Base-by-base conservation (phyloP, 2,113 vertebrate species). In the Cynocephalus volans region DNA sequence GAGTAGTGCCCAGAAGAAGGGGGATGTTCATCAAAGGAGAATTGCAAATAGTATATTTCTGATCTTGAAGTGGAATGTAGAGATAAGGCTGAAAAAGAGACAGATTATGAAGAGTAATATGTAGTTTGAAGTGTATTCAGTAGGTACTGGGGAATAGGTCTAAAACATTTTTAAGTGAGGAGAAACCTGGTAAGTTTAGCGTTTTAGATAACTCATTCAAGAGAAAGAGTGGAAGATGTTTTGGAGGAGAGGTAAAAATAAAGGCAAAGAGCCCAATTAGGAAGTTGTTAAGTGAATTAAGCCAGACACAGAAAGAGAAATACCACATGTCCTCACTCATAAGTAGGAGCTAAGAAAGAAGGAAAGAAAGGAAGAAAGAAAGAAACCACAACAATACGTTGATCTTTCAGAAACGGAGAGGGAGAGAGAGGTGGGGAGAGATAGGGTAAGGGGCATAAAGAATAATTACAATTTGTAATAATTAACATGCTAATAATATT, bases 131-230 rank as follows among this genome's bases (percentile, higher is more conserved):
- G 72, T 85, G 72, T 72, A 58, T 67, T 62, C 48, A 58, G 6
- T 73, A 90, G 50, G 36, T 11, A 84, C 13, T n/a, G 36, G 41
- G 21, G 11, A 95, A 64, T 60, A 86, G 50, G 12, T 62, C 19
- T 92, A 23, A 83, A 96, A 88, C 26, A 1, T 50, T 84, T 76
- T 88, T 79, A 95, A 92, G 36, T 23, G 92, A n/a, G 24, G 36
- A 1, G 3, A 31, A 88, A 76, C 88, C 31, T 79, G 58, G 19
- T 95, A 89, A 56, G 18, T 8, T 76, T 69, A 82, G 33, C 33
- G 64, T 94, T 94, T 96, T 87, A n/a, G 52, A 41, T 76, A 69
- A 94, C 15, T 58, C 36, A 50, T 73, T 96, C 10, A 95, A 85
- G 45, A 56, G 73, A 19, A 12, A 79, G 48, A 67, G 2, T 85